A percentile compares a stretch with the other conserved stretches of the same genome.
These are phyloP conservation scores for Grus americana DNA, from an alignment of 2,113 vertebrate genomes.

Conservation along the genomic window DNA sequence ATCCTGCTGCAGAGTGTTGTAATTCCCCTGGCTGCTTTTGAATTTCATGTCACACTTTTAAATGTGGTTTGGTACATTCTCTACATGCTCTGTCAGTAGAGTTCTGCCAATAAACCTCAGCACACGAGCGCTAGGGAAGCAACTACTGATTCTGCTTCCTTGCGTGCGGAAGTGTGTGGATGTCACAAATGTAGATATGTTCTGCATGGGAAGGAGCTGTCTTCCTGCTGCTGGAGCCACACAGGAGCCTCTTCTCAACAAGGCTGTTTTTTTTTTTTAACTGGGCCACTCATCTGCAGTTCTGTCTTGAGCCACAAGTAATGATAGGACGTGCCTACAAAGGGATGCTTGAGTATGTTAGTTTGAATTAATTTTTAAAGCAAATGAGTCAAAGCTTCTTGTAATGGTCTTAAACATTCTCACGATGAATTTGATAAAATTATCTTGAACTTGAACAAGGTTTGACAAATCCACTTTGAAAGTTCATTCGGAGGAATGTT, in stretches of 20 bases:
- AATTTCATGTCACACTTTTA: slow-evolving; percentile 65
- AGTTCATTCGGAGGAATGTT: background rate
- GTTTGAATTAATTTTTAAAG: background rate
- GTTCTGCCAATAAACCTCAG: slow-evolving; percentile 49
- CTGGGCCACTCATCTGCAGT: background rate
- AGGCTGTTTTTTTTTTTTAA: background rate
- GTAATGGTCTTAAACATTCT: background rate
- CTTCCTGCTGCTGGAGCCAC: background rate
- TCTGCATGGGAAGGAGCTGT: background rate
- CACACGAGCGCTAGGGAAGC: background rate
- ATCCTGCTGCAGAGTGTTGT: slow-evolving; percentile 46
- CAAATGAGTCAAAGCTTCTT: background rate
- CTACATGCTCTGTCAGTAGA: slow-evolving; percentile 64
- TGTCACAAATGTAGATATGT: background rate
- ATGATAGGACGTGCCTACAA: background rate
- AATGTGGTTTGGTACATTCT: slow-evolving; percentile 65
- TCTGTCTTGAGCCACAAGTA: background rate
- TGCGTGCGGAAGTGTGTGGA: background rate
- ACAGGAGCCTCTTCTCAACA: background rate
- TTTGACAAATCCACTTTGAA: background rate
- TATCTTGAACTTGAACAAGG: background rate
- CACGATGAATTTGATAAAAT: background rate
- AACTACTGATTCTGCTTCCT: background rate
- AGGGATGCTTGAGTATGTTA: background rate
- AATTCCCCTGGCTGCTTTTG: slow-evolving; percentile 68